These are phyloP conservation scores for Hydrozoanthus gracilis DNA, from an alignment of 92 coral and sea anemone species.

Conservation along the genomic window DNA sequence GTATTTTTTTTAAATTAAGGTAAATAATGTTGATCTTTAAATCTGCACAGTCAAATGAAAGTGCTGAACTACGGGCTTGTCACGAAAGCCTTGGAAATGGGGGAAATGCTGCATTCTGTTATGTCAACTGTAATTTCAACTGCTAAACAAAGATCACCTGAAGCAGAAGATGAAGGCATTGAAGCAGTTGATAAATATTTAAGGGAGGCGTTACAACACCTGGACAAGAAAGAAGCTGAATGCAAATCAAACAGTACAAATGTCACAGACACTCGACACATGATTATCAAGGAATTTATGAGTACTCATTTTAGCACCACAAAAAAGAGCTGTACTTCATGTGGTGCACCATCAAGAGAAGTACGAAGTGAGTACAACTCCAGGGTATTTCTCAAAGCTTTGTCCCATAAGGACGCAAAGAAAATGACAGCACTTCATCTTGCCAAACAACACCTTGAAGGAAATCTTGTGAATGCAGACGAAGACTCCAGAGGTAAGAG, in stretches of 20 bases:
- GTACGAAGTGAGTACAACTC: constrained; percentile 84
- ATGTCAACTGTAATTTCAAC: constrained; percentile 11
- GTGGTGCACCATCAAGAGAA: constrained; percentile 89
- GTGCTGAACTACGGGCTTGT: constrained; percentile 89
- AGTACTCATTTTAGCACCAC: constrained; percentile 65
- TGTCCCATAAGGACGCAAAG: constrained; percentile 82
- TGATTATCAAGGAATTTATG: constrained; percentile 80
- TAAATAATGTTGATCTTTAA: not conserved
- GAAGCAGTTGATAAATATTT: constrained; percentile 68
- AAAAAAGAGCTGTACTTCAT: constrained; percentile 72
- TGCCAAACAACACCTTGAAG: constrained; percentile 50
- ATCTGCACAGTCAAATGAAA: constrained; percentile 84
- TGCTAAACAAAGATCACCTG: constrained; percentile 43
- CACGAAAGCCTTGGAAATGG: constrained; percentile 78
- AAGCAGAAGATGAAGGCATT: constrained; percentile 54
- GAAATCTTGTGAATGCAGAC: not conserved
- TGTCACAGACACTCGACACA: constrained; percentile 88
- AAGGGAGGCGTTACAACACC: constrained; percentile 48
- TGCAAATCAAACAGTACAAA: constrained; percentile 76
- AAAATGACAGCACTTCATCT: constrained; percentile 71
- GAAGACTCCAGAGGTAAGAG: not conserved
- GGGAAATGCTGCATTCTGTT: constrained; percentile 66
- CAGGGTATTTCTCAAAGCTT: constrained; percentile 73
- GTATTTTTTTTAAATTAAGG: too few relatives aligned
- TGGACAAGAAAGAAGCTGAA: constrained; percentile 84